These are phyloP conservation scores for Oryzaephilus surinamensis DNA, from an alignment of 1,140 invertebrate species.

Conservation along the genomic window DNA sequence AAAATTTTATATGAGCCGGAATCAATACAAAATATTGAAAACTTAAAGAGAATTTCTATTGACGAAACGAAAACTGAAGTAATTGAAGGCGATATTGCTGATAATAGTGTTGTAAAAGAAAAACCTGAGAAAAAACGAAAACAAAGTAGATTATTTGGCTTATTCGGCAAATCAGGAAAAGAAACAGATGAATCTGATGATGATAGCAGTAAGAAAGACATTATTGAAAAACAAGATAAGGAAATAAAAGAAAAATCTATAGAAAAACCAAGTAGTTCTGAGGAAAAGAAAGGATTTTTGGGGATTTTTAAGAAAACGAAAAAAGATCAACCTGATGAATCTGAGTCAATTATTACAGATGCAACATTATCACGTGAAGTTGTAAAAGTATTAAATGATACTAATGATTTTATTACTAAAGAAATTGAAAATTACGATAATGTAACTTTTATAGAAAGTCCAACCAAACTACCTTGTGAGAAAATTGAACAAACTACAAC, in stretches of 20 bases:
- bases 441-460: slow-evolving; percentile 7
- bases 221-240: slow-evolving; percentile 30
- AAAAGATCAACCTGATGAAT: slow-evolving; percentile 17
- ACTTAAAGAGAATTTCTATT: too few species aligned
- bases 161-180: too few species aligned
- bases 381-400: slow-evolving; percentile 10
- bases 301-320: slow-evolving; percentile 18
- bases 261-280: slow-evolving; percentile 1
- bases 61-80: slow-evolving; percentile 31
- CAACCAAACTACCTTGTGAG: slow-evolving; percentile 2
- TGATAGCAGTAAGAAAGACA: too few species aligned
- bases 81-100: slow-evolving; percentile 18
- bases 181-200: too few species aligned
- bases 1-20: slow-evolving; percentile 29
- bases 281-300: slow-evolving; percentile 9
- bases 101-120: slow-evolving; percentile 4
- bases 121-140: slow-evolving; percentile 2
- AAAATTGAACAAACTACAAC: slow-evolving; percentile 2
- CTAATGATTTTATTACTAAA: slow-evolving; percentile 12
- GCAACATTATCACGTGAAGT: slow-evolving; percentile 4
- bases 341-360: slow-evolving; percentile 1
- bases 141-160: too few species aligned
- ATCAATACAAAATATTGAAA: too few species aligned
- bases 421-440: slow-evolving; percentile 22
- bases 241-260: slow-evolving; percentile 16